These are phyloP conservation scores for Dasyornis broadbenti DNA, from an alignment of 2,113 vertebrate species.

Conservation along the genomic window DNA sequence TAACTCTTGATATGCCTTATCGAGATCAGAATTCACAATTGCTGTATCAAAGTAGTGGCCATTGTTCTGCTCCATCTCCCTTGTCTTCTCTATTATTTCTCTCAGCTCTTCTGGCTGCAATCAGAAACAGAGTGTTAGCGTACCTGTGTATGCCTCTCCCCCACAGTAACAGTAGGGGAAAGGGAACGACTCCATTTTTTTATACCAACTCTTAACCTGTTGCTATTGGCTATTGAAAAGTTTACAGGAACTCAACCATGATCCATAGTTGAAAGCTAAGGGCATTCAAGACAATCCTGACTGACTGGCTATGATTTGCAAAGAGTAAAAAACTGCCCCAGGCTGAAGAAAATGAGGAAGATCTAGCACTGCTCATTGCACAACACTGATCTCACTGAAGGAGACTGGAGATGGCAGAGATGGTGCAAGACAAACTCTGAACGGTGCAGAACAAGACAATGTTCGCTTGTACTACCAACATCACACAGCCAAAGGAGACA, in stretches of 20 bases:
- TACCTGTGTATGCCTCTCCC: neutral
- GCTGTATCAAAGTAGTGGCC: constrained; percentile 91
- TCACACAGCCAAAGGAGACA: neutral
- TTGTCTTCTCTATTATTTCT: constrained; percentile 91
- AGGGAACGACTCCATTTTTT: neutral
- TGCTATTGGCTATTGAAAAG: neutral
- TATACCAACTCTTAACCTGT: neutral
- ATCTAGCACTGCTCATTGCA: neutral
- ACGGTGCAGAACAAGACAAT: neutral
- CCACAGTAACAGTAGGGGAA: neutral
- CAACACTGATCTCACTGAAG: neutral
- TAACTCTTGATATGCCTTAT: constrained; percentile 88
- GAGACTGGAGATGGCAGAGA: neutral
- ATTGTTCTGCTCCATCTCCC: constrained; percentile 93
- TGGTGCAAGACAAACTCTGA: neutral
- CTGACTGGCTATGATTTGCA: neutral
- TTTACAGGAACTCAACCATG: neutral
- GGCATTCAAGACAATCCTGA: neutral
- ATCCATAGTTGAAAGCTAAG: neutral
- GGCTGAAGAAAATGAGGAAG: neutral
- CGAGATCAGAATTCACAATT: constrained; percentile 87
- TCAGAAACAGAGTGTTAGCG: neutral
- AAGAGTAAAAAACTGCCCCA: neutral
- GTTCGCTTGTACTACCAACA: neutral
- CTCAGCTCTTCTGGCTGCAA: constrained; percentile 88